A percentile compares a stretch with the other conserved stretches of the same genome.
These are phyloP conservation scores for Bolinopsis microptera DNA, from an alignment of 37 sponge, comb jelly and placozoan genomes.

Conservation along the genomic window DNA sequence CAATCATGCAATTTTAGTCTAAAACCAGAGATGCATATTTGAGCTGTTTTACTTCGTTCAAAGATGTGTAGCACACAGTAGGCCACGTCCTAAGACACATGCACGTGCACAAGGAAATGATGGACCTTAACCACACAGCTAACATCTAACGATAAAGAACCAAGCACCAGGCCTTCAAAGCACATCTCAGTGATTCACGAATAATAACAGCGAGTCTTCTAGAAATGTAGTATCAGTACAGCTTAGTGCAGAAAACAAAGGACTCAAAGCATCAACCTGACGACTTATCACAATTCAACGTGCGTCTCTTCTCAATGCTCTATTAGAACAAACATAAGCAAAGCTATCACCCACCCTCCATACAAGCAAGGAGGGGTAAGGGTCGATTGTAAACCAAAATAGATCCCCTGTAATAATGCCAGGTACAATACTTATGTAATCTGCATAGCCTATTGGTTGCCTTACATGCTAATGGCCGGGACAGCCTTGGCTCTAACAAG, in stretches of 20 bases:
- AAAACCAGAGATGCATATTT: conserved; percentile 36
- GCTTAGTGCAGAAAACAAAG: too few relatives aligned
- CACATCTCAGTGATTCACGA: too few relatives aligned
- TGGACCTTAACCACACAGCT: not conserved
- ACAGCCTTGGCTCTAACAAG: not conserved
- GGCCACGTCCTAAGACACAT: not conserved
- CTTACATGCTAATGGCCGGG: not conserved
- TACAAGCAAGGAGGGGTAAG: not conserved
- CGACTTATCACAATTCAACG: too few relatives aligned
- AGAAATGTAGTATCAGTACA: too few relatives aligned
- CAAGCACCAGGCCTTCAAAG: too few relatives aligned
- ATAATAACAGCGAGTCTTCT: too few relatives aligned
- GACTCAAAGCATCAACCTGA: too few relatives aligned
- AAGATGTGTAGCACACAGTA: not conserved
- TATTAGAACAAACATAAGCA: not conserved
- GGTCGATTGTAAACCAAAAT: not conserved
- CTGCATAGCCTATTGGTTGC: not conserved
- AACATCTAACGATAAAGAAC: too few relatives aligned
- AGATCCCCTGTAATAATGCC: not conserved
- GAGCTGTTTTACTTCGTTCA: conserved; percentile 27
- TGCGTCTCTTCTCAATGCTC: not conserved
- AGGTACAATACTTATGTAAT: not conserved
- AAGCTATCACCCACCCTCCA: not conserved
- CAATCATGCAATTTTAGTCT: conserved; percentile 62
- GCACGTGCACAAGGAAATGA: not conserved